Percentiles rank a stretch among this genome's conserved stretches.
Evolutionary conservation across 2,113 vertebrate genomes (phyloP).

Genomic region (Syrmaticus mikado): DNA sequence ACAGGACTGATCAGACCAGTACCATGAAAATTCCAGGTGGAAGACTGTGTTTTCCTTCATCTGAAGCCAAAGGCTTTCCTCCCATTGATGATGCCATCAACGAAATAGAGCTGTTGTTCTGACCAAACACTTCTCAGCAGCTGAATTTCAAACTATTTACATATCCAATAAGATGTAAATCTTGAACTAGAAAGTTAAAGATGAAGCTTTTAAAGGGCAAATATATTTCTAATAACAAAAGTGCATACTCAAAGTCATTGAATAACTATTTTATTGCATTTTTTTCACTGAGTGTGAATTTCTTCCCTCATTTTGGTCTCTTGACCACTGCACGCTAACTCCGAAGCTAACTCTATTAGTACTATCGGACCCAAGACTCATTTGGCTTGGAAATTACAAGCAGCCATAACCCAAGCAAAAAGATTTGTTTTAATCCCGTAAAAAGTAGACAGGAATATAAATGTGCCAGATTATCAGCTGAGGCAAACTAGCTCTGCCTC

Average conservation of each 20-base stretch:
- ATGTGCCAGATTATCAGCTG: slow-evolving; percentile 12
- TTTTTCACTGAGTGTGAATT: not conserved
- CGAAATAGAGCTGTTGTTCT: not conserved
- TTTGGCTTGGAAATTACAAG: not conserved
- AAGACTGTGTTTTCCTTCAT: not conserved
- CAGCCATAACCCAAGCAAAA: not conserved
- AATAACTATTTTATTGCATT: not conserved
- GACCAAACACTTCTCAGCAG: not conserved
- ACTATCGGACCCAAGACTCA: not conserved
- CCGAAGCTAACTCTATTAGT: not conserved
- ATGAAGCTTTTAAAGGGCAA: not conserved
- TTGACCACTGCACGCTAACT: not conserved
- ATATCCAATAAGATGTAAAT: not conserved
- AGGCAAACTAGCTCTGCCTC: not conserved
- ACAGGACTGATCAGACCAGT: too few relatives aligned
- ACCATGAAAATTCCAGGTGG: not conserved
- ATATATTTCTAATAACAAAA: not conserved
- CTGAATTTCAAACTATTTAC: not conserved
- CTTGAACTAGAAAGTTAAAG: not conserved
- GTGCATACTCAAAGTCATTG: fast-evolving
- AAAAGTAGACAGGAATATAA: slow-evolving; percentile 9
- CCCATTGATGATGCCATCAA: not conserved
- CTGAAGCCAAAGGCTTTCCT: not conserved
- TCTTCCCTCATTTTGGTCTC: not conserved
- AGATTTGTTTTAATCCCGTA: slow-evolving; percentile 24